Evolutionary conservation across 1,140 invertebrate species (phyloP).

Genomic region (Lordiphosa stackelbergi): DNA sequence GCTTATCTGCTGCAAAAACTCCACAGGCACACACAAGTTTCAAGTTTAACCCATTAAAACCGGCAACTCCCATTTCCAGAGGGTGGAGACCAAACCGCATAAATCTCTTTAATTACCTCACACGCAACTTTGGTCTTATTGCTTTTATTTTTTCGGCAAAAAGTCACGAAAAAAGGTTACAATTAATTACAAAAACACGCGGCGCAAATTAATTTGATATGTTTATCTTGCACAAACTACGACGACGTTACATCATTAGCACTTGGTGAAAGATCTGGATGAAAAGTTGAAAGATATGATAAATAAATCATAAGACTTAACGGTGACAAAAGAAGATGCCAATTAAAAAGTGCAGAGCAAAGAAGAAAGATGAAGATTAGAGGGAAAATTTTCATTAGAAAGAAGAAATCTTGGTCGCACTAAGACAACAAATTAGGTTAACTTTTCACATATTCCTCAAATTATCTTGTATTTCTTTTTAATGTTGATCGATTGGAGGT

Average conservation of each 20-base stretch:
- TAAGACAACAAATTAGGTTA: no score
- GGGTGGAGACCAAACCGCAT: constrained; percentile 4
- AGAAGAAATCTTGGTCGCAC: no score
- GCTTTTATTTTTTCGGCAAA: not conserved
- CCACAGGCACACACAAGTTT: constrained; percentile 3
- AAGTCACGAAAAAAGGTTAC: constrained; percentile 7
- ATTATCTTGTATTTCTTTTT: no score
- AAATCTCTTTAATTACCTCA: constrained; percentile 14
- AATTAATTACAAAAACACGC: constrained; percentile 33
- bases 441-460: no score
- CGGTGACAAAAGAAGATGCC: not conserved
- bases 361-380: no score
- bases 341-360: no score
- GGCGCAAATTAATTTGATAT: constrained; percentile 38
- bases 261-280: constrained; percentile 9
- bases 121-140: constrained; percentile 10
- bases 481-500: no score
- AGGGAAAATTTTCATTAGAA: no score
- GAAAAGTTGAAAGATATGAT: not conserved
- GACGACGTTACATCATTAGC: constrained; percentile 26
- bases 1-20: constrained; percentile 10
- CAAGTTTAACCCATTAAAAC: constrained; percentile 13
- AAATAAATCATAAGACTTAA: constrained; percentile 1
- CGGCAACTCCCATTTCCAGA: not conserved
- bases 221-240: constrained; percentile 29